Evolutionary conservation across 2,113 vertebrate species (phyloP), one percentile per base, ranked within the genome.

Genomic region (Perccottus glenii): DNA sequence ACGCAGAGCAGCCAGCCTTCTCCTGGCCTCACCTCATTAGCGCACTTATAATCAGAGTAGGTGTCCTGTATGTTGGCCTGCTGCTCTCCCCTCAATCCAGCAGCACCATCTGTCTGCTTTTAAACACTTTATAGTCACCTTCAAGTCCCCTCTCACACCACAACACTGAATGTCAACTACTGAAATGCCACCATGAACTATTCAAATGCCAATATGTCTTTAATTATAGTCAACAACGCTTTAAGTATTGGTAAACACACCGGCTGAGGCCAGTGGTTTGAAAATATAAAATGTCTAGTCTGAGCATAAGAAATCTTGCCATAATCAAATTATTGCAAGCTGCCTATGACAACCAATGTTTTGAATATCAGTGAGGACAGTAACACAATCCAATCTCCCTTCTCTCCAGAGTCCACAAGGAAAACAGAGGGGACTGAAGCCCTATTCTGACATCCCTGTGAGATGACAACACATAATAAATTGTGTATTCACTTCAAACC

Each of bases 131-230:
- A 38, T 16, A 51, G 52, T 70, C 81, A 80, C 85, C 76, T 76
- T 82, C 59, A 60, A 59, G 9, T 73, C 76, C 70, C 79, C 85
- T 80, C 72, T 77, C 78, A 63, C 65, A 65, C 52, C 19, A 42
- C 7, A 48, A 4, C 56, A 47, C 0, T 8, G n/a, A 9, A 53
- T 4, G 50, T 51, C 5, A 32, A 11, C 27, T 11, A 52, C 11
- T 11, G 27, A 33, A 32, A 33, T 33, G 50, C 5, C 27, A 11
- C 27, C 9, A 45, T 8, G 4, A 6, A 40, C 38, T 40, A 2
- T 40, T 40, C 38, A 40, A 8, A 40, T 40, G 8, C 1, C 5
- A 40, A 40, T 5, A 40, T 40, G 38, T 40, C 38, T 40, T 40
- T 40, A 40, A 8, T 40, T 3, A 5, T 40, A 2, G 19, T 27